phyloP scores from a whole-genome alignment of 2,113 vertebrate species.

The Scortum barcoo region DNA sequence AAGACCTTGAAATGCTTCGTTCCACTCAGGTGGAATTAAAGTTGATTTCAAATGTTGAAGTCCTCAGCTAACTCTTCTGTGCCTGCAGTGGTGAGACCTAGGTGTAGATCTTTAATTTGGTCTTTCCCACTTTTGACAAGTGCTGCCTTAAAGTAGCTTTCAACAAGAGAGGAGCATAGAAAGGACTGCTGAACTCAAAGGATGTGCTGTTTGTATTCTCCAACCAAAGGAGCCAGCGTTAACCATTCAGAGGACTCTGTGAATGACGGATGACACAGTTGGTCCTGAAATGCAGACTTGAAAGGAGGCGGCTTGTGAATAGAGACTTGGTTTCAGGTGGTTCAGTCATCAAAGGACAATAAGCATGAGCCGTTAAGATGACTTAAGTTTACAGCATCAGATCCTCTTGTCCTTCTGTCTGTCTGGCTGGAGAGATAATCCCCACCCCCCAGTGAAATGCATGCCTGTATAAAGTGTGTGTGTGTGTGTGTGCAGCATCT shows the following conservation, averaged over 20 bases:
- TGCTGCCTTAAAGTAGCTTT: not conserved
- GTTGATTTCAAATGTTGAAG: no score
- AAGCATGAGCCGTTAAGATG: conserved; percentile 12
- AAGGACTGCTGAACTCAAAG: not conserved
- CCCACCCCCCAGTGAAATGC: not conserved
- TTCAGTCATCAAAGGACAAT: not conserved
- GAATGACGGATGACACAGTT: not conserved
- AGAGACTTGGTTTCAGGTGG: not conserved
- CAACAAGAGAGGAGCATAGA: not conserved
- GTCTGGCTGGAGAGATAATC: conserved; percentile 26
- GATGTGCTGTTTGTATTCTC: not conserved
- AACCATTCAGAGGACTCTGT: not conserved
- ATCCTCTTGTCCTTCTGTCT: conserved; percentile 33
- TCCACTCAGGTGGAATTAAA: no score
- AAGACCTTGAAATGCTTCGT: no score
- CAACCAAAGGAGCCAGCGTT: not conserved
- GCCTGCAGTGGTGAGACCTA: no score
- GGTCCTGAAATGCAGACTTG: not conserved
- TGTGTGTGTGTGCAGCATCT: not conserved
- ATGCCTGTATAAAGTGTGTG: not conserved
- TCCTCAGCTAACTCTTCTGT: no score
- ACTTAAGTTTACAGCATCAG: conserved; percentile 11
- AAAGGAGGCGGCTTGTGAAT: not conserved
- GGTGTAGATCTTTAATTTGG: no score
- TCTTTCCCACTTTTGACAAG: not conserved